Evolutionary conservation across 2,888 invertebrate species (phyloP), one percentile per base, ranked within the genome.

Genomic region (Eueremaeus valkanovi): DNA sequence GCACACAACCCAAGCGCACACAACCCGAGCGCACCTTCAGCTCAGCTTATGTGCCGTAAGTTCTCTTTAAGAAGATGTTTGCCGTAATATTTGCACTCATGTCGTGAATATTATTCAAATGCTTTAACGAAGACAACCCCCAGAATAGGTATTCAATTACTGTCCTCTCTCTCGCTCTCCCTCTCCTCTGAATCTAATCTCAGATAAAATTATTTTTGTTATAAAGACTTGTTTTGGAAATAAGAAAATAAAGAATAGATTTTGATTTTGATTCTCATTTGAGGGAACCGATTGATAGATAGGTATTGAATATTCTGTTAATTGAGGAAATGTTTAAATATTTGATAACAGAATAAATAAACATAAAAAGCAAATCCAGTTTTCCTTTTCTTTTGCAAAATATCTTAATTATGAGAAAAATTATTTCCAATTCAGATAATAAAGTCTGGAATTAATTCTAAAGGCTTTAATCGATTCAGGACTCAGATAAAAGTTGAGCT

Each of bases 301-400:
- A 61, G 31, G n/a, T 16, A 31, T 61, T 61, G 33, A 61, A 61
- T 61, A 61, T 61, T 61, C 18, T 3, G 31, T 61, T 61, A 61
- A 61, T 61, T 61, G 61, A 61, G 61, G 61, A 61, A 61, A 61
- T 61, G 61, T 61, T 61, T 61, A 61, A 61, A 61, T 61, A 61
- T 61, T 61, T 61, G 61, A 61, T 61, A 61, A 61, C 55, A 55
- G 31, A 33, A 61, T 36, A 36, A 36, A 36, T 36, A 61, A 61
- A 55, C 9, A 3, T 61, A 61, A 31, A 33, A 33, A 61, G 18
- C 8, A 33, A 61, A 61, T 24, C 24, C 11, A 61, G 31, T 61
- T 61, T 61, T 61, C 29, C 29, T 61, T 61, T 61, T 55, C 5
- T 18, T 33, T 31, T n/a, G n/a, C n/a, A 33, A 29, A 61, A 61